Evolutionary conservation across 2,113 vertebrate species (phyloP).

Genomic region (Mormyrus lacerda): DNA sequence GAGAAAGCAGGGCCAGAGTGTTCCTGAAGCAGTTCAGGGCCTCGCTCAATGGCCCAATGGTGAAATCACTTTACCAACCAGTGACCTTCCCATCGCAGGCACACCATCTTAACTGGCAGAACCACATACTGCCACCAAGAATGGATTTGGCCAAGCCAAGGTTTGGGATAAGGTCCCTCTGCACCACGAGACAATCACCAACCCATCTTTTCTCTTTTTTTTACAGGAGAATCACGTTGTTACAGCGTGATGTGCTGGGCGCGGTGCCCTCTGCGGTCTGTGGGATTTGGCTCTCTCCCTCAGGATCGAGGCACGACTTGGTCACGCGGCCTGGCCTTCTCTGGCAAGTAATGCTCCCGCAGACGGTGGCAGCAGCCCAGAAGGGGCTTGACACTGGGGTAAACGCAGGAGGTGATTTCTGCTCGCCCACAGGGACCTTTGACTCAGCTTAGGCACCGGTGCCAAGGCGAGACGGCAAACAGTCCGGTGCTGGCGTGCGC

Average conservation of each 20-base stretch:
- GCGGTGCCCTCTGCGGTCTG: not conserved
- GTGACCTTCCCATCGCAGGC: not conserved
- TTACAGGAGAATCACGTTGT: not conserved
- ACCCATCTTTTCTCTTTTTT: not conserved
- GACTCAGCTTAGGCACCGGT: not conserved
- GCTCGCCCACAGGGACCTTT: not conserved
- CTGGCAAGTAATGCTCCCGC: not conserved
- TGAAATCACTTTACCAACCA: not conserved
- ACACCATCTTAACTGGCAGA: too few relatives aligned
- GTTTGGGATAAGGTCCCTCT: too few relatives aligned
- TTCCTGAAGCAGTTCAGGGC: not conserved
- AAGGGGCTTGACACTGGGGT: not conserved
- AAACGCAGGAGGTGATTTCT: conserved; percentile 6
- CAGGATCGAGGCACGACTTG: not conserved
- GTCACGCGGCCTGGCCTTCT: not conserved
- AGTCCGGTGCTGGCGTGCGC: not conserved
- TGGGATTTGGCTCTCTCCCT: not conserved
- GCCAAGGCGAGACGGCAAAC: not conserved
- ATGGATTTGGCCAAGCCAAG: too few relatives aligned
- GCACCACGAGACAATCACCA: not conserved
- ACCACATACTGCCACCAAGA: too few relatives aligned
- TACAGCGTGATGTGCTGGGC: not conserved
- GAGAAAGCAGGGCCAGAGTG: not conserved
- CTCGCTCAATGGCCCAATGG: not conserved
- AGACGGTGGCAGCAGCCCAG: not conserved